Evolutionary conservation across 1,140 invertebrate species (phyloP), one percentile per base, ranked within the genome.

Genomic region (Drosophila orena): DNA sequence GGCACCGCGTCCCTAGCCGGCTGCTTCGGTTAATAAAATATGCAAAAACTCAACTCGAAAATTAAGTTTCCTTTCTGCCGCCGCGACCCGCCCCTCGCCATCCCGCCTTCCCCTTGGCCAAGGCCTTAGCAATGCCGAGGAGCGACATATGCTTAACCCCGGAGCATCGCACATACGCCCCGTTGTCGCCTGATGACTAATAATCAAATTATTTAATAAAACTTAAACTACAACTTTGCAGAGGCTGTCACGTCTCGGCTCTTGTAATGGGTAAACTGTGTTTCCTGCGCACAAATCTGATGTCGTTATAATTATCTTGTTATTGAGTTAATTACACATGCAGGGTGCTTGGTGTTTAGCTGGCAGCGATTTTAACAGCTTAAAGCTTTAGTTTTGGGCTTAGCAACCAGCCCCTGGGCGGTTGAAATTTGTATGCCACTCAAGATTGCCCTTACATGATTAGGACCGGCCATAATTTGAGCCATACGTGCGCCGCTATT

Each of bases 1-100:
- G 57, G 12, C 46, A 46, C 80, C 68, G 78, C 58, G 65, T 73
- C 81, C 72, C 77, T 54, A 66, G 84, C 75, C 79, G 70, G 71
- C 84, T 88, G 84, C 72, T 86, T 77, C 66, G 75, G 83, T 86
- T 86, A 83, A 86, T 88, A 86, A 86, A 86, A 86, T 86, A 86
- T 86, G 83, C 83, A 86, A 86, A 86, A 83, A 77, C 88, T 59
- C 58, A 55, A 58, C 79, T 75, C 66, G 62, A 79, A 86, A 86
- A 88, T 86, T 86, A 88, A 88, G 83, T 86, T 86, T 86, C 66
- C 50, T 38, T 69, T 79, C 56, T 56, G 79, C 35, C 58, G 50
- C n/a, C 44, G 52, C 58, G 66, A 78, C 74, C 83, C 64, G 81
- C 74, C 83, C 77, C 80, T 78, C 38, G 40, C 59, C 40, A 37